Base-by-base conservation (phyloP, 2,888 invertebrate genomes). In the Allacma fusca region DNA sequence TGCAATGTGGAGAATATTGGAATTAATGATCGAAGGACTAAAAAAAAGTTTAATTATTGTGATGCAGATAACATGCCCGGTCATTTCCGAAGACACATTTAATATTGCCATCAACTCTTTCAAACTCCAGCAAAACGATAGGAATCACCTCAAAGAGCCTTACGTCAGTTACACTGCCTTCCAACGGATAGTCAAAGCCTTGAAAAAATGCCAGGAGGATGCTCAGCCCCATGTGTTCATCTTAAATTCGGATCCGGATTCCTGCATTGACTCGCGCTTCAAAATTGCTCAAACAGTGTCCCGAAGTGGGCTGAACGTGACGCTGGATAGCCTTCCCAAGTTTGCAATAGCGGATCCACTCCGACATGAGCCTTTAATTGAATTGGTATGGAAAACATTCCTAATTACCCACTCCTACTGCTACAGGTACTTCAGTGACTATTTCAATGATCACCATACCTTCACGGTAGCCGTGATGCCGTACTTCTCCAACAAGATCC, bases 401-500 rank as follows among this genome's bases (percentile, higher is more conserved):
- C 26, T 78, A 9, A 78, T 70, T 57, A 69, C 78, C 1, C 80
- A 80, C 34, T 65, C 62, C 16, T 78, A 78, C 29, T 80, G 80
- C 65, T 80, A 73, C 71, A 12, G 28, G 16, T 59, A 76, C 21
- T 80, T 80, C 65, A 29, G 68, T 9, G 74, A 76, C 28, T 78
- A 78, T 65, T 80, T 76, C 75, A 80, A 80, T 59, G 80, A 80
- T 70, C 78, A 78, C 57, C 80, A 80, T 50, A 78, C 76, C 24
- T 74, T 73, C 76, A 78, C 80, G 7, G 78, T 78, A 16, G 28
- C 73, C 24, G 34, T 80, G 29, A 64, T 80, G 69, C 80, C 78
- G 0, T 78, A 69, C 28, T 80, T 80, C 50, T 69, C 78, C 16
- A 80, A 80, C 57, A 34, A 78, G 19, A 78, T 80, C 28, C 78